Base-by-base conservation (phyloP, 2,888 invertebrate genomes). In the Glomeris marginata region DNA sequence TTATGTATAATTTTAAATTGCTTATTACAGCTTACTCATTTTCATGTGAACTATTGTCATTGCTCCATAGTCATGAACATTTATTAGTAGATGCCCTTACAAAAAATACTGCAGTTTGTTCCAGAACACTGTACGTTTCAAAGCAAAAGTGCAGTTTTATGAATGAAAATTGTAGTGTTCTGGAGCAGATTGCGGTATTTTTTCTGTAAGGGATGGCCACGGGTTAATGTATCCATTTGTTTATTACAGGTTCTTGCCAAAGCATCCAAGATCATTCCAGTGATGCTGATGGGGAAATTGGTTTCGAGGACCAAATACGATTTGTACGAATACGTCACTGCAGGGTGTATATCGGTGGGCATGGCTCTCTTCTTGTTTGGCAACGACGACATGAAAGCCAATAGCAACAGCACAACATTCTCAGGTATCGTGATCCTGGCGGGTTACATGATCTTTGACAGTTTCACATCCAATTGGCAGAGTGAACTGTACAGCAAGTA, bases 391-490 rank as follows among this genome's bases (percentile, higher is more conserved):
- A 74, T 76, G 58, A 69, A 71, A 56, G 72, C 73, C 58, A 72
- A 77, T 6, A 75, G 75, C 49, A 76, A 77, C 1, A 74, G 74
- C 13, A 87, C 87, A 13, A 85, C 87, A 18, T 64, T 81, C 58
- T 84, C 91, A 1, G 97, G 97, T 16, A 68, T 84, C 45, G 70
- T 87, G 54, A 76, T 98, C 56, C 76, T 98, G 58, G 74, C 78
- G 54, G 80, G 86, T 58, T 99, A 99, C 71, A 82, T 98, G 77
- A 68, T 78, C 48, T 86, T 92, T 69, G 98, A 99, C 70, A 87
- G 92, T 66, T 99, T 98, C 71, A 99, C 98, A 13, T 83, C 92
- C 53, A 94, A 94, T 67, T 98, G 97, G 95, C 97, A 98, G 72
- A 84, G 84, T 57, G 81, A 80, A 52, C 74, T 98, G 52, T 95